These are phyloP conservation scores for Halocynthia roretzi DNA, from an alignment of 23 tunicate species.

Conservation along the genomic window DNA sequence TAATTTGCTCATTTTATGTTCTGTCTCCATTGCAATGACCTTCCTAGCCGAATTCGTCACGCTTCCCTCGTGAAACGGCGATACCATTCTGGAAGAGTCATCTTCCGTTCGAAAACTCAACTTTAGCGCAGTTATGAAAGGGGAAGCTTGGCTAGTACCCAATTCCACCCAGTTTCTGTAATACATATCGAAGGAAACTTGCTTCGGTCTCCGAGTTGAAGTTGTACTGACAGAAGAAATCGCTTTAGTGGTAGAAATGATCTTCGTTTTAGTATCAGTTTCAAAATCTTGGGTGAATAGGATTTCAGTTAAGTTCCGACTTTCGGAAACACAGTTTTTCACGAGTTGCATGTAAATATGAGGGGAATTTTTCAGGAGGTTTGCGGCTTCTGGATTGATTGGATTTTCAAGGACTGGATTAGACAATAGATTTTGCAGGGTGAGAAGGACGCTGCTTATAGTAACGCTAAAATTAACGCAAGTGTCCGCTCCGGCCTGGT, in stretches of 20 bases:
- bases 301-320: constrained; percentile 34
- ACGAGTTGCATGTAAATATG: constrained; percentile 47
- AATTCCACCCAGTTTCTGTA: constrained; percentile 62
- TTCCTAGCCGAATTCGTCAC: background rate
- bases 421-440: constrained; percentile 39
- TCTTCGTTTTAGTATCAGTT: background rate
- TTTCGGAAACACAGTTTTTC: constrained; percentile 53
- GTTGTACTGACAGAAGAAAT: background rate
- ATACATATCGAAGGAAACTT: constrained; percentile 78
- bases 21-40: constrained; percentile 5
- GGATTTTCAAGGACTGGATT: constrained; percentile 69
- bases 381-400: constrained; percentile 57
- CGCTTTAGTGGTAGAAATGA: background rate
- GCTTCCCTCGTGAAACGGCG: no score
- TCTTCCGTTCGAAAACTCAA: background rate
- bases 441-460: background rate
- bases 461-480: background rate
- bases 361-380: constrained; percentile 36
- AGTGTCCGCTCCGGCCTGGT: background rate
- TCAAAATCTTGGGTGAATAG: constrained; percentile 24
- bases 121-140: background rate
- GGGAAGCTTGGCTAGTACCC: constrained; percentile 57
- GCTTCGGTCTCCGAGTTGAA: constrained; percentile 43
- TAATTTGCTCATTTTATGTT: constrained; percentile 34
- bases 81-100: no score